A percentile compares a stretch with the other conserved stretches of the same genome.
These are phyloP conservation scores for Achlya flavicornis DNA, from an alignment of 2,888 invertebrate genomes.

Conservation along the genomic window DNA sequence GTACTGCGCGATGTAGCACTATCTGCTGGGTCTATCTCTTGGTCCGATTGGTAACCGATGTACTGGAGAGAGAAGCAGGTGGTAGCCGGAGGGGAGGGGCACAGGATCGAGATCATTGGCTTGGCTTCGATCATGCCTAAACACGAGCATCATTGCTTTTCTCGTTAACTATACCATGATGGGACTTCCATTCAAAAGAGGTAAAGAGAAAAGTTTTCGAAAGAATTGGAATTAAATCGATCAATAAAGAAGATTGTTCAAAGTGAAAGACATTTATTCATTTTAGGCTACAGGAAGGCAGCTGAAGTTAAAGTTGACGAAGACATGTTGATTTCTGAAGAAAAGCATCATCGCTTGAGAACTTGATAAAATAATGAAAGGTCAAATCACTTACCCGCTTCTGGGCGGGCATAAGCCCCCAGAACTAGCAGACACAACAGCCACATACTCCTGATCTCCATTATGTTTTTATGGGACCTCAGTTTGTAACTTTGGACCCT, in stretches of 20 bases:
- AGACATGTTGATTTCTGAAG: too few species aligned
- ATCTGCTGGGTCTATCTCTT: not conserved
- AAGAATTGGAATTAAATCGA: too few species aligned
- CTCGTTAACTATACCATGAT: too few species aligned
- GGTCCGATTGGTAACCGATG: not conserved
- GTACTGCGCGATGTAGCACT: not conserved
- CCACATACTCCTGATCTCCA: slow-evolving; percentile 45
- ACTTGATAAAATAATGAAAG: not conserved
- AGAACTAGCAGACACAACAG: slow-evolving; percentile 36
- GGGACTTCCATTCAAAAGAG: too few species aligned
- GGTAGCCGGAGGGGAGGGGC: not conserved
- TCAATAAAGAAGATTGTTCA: too few species aligned
- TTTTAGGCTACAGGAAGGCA: too few species aligned
- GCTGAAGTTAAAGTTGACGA: too few species aligned
- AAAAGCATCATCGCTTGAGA: too few species aligned
- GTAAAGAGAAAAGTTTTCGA: too few species aligned
- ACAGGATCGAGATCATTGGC: not conserved
- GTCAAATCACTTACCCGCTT: slow-evolving; percentile 34
- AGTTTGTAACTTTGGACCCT: slow-evolving; percentile 37
- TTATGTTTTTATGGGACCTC: slow-evolving; percentile 33
- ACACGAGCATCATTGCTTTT: not conserved
- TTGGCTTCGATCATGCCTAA: not conserved
- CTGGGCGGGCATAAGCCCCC: slow-evolving; percentile 33
- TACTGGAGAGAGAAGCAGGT: slow-evolving; percentile 2
- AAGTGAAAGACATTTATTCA: too few species aligned